Evolutionary conservation across 2,888 invertebrate species (phyloP).

Genomic region (Polia nebulosa): DNA sequence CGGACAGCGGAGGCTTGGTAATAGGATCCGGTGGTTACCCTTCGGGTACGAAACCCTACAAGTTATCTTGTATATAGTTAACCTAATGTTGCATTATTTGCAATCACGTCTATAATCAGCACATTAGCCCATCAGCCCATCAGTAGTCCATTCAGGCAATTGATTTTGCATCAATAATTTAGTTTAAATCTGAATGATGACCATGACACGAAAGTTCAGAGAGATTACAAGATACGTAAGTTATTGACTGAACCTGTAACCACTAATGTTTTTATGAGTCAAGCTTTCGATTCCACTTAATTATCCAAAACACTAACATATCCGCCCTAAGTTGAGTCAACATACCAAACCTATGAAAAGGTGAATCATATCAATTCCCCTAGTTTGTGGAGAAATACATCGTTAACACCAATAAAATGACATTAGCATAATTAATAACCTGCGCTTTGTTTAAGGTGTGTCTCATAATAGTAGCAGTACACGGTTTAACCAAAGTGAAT

Average conservation of each 20-base stretch:
- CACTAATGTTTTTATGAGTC: constrained; percentile 32
- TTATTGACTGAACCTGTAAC: constrained; percentile 11
- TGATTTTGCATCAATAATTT: too few species aligned
- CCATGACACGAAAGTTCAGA: not conserved
- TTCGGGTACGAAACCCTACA: too few species aligned
- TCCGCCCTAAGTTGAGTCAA: constrained; percentile 40
- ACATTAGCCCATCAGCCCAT: too few species aligned
- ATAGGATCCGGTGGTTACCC: too few species aligned
- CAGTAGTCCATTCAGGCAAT: too few species aligned
- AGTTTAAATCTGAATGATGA: too few species aligned
- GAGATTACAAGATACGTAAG: too few species aligned
- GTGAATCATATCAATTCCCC: constrained; percentile 50
- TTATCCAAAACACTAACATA: constrained; percentile 17
- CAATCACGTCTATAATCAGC: too few species aligned
- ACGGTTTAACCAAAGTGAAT: not conserved
- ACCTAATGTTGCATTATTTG: too few species aligned
- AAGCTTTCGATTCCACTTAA: constrained; percentile 25
- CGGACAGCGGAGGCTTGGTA: too few species aligned
- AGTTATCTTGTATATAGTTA: too few species aligned
- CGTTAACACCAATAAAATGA: constrained; percentile 33
- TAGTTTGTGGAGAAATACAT: constrained; percentile 25
- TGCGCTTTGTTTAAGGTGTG: constrained; percentile 16
- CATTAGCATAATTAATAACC: constrained; percentile 38
- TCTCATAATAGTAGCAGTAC: not conserved
- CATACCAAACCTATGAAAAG: constrained; percentile 21